A percentile compares a stretch with the other conserved stretches of the same genome.
Conservation (phyloP, 2,113 vertebrate species). For the Natator depressus region DNA sequence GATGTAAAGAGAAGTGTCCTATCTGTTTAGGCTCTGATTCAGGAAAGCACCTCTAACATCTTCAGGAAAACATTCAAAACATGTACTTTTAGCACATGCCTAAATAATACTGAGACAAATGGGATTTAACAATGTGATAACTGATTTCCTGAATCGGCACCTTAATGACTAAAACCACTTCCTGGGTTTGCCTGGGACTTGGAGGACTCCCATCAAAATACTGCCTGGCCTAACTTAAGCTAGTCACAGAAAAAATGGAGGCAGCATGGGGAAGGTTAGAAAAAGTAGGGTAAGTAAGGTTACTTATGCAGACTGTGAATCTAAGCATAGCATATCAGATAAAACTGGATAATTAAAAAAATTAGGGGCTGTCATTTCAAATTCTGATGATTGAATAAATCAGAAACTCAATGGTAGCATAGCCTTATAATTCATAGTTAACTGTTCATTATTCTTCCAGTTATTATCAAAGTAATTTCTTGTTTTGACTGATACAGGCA, state of each 20-base stretch:
- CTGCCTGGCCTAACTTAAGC: neutral
- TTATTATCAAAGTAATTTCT: neutral
- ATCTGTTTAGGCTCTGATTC: neutral
- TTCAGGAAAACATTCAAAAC: neutral
- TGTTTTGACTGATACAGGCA: neutral
- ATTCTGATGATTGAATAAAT: neutral
- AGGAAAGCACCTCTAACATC: neutral
- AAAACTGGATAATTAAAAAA: neutral
- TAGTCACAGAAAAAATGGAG: neutral
- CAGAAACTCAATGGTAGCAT: neutral
- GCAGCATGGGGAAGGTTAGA: neutral
- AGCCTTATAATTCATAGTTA: neutral
- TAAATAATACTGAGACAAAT: constrained; percentile 9
- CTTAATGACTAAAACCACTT: neutral
- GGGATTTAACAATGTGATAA: neutral
- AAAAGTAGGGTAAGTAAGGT: neutral
- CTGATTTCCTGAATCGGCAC: neutral
- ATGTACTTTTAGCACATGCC: neutral
- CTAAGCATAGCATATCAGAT: neutral
- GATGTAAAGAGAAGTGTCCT: neutral
- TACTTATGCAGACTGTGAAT: neutral
- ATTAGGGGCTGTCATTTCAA: neutral
- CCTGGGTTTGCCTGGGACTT: neutral
- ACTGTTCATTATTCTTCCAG: neutral
- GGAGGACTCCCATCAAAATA: neutral